These are phyloP conservation scores for Nematostella vectensis DNA, from an alignment of 92 coral and sea anemone genomes.

Conservation along the genomic window DNA sequence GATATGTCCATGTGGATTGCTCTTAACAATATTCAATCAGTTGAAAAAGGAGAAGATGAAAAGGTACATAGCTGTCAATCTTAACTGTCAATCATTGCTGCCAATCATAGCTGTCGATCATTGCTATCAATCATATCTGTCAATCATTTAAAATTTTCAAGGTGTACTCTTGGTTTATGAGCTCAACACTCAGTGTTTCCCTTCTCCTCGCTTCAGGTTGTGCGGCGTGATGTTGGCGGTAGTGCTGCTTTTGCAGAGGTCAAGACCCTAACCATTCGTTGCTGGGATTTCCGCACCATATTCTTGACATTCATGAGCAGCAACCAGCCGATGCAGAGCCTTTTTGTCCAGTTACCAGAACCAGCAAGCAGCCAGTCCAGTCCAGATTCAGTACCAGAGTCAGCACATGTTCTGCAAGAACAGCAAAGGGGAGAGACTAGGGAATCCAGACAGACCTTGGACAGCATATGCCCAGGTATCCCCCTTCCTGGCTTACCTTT, in stretches of 20 bases:
- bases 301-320: conserved; percentile 88
- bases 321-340: conserved; percentile 46
- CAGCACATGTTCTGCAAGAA: conserved; percentile 32
- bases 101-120: too few species aligned
- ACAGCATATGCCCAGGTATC: too few species aligned
- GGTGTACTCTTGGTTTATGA: too few species aligned
- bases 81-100: too few species aligned
- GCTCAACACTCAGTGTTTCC: too few species aligned
- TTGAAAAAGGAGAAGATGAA: conserved; percentile 92
- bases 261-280: conserved; percentile 74
- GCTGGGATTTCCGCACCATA: conserved; percentile 89
- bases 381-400: conserved; percentile 72
- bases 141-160: too few species aligned
- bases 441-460: too few species aligned
- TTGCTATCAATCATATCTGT: too few species aligned
- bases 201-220: conserved; percentile 78
- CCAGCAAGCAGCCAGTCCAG: conserved; percentile 63
- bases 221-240: conserved; percentile 71
- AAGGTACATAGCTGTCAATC: conserved; percentile 62
- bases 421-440: conserved; percentile 14
- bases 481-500: neutral
- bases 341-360: conserved; percentile 55
- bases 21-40: conserved; percentile 87
- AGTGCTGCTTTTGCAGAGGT: conserved; percentile 90
- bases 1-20: conserved; percentile 98